These are phyloP conservation scores for Rhinopomastus cyanomelas DNA, from an alignment of 2,113 vertebrate species.

Conservation along the genomic window DNA sequence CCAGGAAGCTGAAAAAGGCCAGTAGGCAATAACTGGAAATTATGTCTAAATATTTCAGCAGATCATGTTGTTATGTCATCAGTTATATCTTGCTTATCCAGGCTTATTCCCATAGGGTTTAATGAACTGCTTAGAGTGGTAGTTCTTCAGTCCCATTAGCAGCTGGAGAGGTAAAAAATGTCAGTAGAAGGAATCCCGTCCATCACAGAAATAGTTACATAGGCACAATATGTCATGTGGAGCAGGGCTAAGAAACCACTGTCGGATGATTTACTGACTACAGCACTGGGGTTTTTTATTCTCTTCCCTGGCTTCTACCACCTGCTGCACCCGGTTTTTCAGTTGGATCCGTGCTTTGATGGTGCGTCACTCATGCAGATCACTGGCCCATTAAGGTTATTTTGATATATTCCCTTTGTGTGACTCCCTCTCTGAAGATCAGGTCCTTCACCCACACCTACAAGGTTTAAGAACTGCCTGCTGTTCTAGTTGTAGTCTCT, in stretches of 20 bases:
- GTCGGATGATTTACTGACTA: slow-evolving; percentile 38
- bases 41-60: slow-evolving; percentile 61
- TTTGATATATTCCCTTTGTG: slow-evolving; percentile 39
- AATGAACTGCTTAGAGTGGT: slow-evolving; percentile 22
- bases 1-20: slow-evolving; percentile 13
- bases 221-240: not conserved
- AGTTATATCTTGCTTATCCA: slow-evolving; percentile 37
- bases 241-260: slow-evolving; percentile 22
- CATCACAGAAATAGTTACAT: slow-evolving; percentile 41
- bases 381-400: slow-evolving; percentile 40
- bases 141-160: slow-evolving; percentile 47
- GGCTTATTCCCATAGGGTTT: not conserved
- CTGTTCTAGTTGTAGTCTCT: slow-evolving; percentile 14
- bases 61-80: slow-evolving; percentile 40
- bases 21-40: slow-evolving; percentile 39
- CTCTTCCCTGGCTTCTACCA: slow-evolving; percentile 24
- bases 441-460: slow-evolving; percentile 17
- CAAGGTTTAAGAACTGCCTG: slow-evolving; percentile 6
- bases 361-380: slow-evolving; percentile 47
- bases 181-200: slow-evolving; percentile 40
- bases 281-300: not conserved
- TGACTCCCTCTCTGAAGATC: slow-evolving; percentile 36
- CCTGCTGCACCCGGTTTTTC: slow-evolving; percentile 44
- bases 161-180: slow-evolving; percentile 23
- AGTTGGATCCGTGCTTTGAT: slow-evolving; percentile 11